A percentile compares a stretch with the other conserved stretches of the same genome.
These are phyloP conservation scores for Sinocyclocheilus anophthalmus DNA, from an alignment of 2,113 vertebrate genomes.

Conservation along the genomic window DNA sequence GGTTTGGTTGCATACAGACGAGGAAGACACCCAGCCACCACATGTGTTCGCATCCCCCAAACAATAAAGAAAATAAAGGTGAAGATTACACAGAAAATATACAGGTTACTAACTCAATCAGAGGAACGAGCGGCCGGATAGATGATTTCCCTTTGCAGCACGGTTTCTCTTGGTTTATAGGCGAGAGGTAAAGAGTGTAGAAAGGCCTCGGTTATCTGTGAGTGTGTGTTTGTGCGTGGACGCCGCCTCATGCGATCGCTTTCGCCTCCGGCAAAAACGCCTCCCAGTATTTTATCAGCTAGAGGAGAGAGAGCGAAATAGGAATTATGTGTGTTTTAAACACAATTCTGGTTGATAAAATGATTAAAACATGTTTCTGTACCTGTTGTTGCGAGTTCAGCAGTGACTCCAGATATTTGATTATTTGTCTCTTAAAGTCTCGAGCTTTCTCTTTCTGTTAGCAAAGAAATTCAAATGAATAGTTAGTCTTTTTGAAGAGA, in stretches of 20 bases:
- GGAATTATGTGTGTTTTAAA: not conserved
- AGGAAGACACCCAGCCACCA: slow-evolving; percentile 40
- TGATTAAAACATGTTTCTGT: slow-evolving; percentile 2
- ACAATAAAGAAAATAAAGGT: slow-evolving; percentile 85
- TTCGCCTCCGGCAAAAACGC: slow-evolving; percentile 97
- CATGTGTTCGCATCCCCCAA: slow-evolving; percentile 18
- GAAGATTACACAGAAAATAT: slow-evolving; percentile 87
- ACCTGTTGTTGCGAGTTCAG: slow-evolving; percentile 95
- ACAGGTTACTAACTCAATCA: slow-evolving; percentile 75
- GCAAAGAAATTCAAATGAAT: slow-evolving; percentile 22
- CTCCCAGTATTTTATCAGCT: slow-evolving; percentile 99
- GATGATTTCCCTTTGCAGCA: slow-evolving; percentile 66
- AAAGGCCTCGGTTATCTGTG: slow-evolving; percentile 72
- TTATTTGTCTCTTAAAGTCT: slow-evolving; percentile 89
- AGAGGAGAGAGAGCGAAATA: not conserved
- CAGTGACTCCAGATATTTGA: slow-evolving; percentile 88
- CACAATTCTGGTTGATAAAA: not conserved
- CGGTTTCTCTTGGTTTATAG: slow-evolving; percentile 75
- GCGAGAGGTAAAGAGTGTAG: slow-evolving; percentile 85
- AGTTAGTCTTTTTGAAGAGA: not conserved
- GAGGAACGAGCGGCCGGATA: slow-evolving; percentile 65
- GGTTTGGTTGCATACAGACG: slow-evolving; percentile 7
- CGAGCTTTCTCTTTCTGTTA: slow-evolving; percentile 91
- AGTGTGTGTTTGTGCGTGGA: slow-evolving; percentile 50
- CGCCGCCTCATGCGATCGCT: slow-evolving; percentile 88